Conservation (phyloP, 2,797 vertebrate genomes). For the Pangasius krempfi region DNA sequence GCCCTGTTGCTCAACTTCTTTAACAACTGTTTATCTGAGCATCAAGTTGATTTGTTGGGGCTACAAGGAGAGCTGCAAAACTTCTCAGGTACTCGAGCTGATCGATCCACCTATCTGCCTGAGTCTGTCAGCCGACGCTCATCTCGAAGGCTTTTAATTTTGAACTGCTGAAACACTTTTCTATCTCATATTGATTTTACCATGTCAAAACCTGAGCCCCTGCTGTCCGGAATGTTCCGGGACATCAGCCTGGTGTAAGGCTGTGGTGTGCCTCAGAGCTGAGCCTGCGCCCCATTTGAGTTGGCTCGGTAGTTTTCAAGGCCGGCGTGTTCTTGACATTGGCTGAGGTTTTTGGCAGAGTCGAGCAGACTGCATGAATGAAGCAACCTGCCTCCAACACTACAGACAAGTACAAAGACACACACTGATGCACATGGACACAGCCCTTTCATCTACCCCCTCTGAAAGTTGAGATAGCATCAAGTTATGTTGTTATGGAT, state of each 20-base stretch:
- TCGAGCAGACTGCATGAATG: slow-evolving; percentile 38
- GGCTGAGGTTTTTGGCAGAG: slow-evolving; percentile 44
- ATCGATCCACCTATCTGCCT: slow-evolving; percentile 74
- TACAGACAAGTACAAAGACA: slow-evolving; percentile 11
- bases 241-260: slow-evolving; percentile 67
- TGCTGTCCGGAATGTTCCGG: slow-evolving; percentile 71
- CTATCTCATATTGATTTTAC: slow-evolving; percentile 78
- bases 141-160: slow-evolving; percentile 80
- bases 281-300: slow-evolving; percentile 43
- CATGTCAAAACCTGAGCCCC: slow-evolving; percentile 78
- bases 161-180: slow-evolving; percentile 67
- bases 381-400: slow-evolving; percentile 14
- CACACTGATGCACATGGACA: background rate
- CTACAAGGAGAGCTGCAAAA: slow-evolving; percentile 63
- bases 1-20: slow-evolving; percentile 16
- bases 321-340: slow-evolving; percentile 51
- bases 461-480: slow-evolving; percentile 64
- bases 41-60: slow-evolving; percentile 64
- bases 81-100: slow-evolving; percentile 72
- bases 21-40: slow-evolving; percentile 41
- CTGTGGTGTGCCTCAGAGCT: slow-evolving; percentile 53
- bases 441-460: background rate
- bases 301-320: slow-evolving; percentile 53
- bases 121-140: slow-evolving; percentile 69
- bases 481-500: slow-evolving; percentile 72